A percentile compares a stretch with the other conserved stretches of the same genome.
Evolutionary conservation across 2,113 vertebrate species (phyloP).

Genomic region (Procavia capensis): DNA sequence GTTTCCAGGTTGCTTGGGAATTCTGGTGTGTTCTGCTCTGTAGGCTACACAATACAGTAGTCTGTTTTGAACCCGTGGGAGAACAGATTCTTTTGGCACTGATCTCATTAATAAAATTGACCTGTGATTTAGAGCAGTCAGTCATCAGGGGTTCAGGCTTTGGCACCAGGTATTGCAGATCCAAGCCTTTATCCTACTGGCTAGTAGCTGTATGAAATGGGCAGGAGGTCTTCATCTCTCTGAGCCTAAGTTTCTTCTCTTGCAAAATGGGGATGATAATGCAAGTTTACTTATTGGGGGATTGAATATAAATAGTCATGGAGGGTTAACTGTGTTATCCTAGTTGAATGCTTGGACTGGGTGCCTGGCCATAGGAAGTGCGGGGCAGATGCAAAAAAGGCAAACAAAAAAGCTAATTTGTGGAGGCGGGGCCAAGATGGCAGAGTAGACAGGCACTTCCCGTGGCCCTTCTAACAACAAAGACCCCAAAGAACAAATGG

Average conservation of each 20-base stretch:
- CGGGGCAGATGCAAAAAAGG: not conserved
- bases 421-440: too few species aligned
- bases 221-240: not conserved
- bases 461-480: too few species aligned
- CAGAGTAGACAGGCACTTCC: too few species aligned
- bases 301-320: not conserved
- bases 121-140: not conserved
- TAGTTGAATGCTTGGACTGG: too few species aligned
- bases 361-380: not conserved
- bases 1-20: not conserved
- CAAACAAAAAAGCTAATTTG: not conserved
- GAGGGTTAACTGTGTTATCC: not conserved
- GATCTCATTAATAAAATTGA: not conserved
- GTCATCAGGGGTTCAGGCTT: too few species aligned
- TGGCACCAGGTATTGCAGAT: not conserved
- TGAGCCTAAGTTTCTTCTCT: too few species aligned
- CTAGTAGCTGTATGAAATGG: not conserved
- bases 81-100: not conserved
- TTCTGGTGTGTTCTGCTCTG: not conserved
- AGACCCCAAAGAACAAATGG: too few species aligned
- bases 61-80: not conserved
- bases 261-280: not conserved
- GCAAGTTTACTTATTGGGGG: too few species aligned
- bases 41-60: not conserved
- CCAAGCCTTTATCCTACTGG: not conserved